Evolutionary conservation across 2,113 vertebrate genomes (phyloP).

Genomic region (Chitala chitala): DNA sequence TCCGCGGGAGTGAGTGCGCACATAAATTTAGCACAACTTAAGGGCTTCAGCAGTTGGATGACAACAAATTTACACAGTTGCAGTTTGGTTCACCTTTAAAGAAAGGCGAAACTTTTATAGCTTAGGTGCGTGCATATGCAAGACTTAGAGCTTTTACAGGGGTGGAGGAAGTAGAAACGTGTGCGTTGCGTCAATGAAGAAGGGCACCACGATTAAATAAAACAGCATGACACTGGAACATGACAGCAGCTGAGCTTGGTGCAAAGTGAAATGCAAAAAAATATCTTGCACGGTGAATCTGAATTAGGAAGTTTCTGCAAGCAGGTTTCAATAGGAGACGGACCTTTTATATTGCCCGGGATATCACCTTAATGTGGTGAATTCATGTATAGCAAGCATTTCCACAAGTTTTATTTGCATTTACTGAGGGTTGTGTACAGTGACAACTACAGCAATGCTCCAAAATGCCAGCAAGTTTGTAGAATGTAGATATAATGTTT

Average conservation of each 20-base stretch:
- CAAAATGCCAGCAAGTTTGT: too few relatives aligned
- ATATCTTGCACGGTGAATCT: background rate
- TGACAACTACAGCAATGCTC: too few relatives aligned
- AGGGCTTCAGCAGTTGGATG: conserved; percentile 61
- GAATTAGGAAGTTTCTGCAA: background rate
- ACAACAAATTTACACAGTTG: conserved; percentile 39
- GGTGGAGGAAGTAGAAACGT: conserved; percentile 54
- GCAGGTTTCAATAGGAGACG: background rate
- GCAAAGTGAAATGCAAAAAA: background rate
- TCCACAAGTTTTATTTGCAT: too few relatives aligned
- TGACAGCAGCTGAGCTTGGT: background rate
- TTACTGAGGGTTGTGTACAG: too few relatives aligned
- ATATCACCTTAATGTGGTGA: conserved; percentile 60
- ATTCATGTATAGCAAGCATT: too few relatives aligned
- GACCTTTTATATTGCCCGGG: conserved; percentile 47
- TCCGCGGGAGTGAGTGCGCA: conserved; percentile 32
- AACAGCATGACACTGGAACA: background rate
- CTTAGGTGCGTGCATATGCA: conserved; percentile 41
- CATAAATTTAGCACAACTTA: conserved; percentile 52
- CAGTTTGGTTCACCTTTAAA: background rate
- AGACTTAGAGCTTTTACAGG: conserved; percentile 56
- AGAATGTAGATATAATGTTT: conserved; percentile 28
- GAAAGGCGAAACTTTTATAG: conserved; percentile 3
- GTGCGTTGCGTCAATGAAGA: conserved; percentile 39
- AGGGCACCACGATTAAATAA: background rate